Evolutionary conservation across 2,113 vertebrate species (phyloP), one percentile per base, ranked within the genome.

Genomic region (Lycaon pictus): DNA sequence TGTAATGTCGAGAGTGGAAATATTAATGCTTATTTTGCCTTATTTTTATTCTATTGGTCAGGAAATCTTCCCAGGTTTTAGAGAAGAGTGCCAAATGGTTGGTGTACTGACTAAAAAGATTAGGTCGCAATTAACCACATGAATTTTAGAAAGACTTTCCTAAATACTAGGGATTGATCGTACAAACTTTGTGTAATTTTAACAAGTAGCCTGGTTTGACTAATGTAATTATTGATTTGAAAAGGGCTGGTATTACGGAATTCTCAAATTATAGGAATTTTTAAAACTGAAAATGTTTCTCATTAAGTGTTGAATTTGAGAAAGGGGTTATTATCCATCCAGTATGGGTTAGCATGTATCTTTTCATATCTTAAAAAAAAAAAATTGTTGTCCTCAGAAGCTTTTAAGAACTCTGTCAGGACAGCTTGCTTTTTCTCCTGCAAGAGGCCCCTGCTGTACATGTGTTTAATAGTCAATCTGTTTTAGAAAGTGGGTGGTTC

Each of bases 391-490:
- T 92, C 93, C 92, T 96, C 48, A 83, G 93, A 90, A 88, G 94
- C 87, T 90, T 96, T 95, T 90, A 85, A 92, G 95, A 74, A 90
- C 95, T 97, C 90, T 93, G 92, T 74, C 71, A 96, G 97, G 96
- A 97, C 97, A 97, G 93, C 94, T 97, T 98, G 96, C 96, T 35
- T 97, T 95, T 96, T 91, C 86, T 87, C 77, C 60, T 93, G 83
- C 48, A 80, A 80, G 93, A 71, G 96, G 77, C 90, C 90, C 90
- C 90, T 97, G 95, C 92, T 96, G 97, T 98, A 63, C 96, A 93
- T 97, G 97, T 97, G 97, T 88, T 97, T 92, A 92, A 93, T 55
- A 96, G 93, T 96, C 98, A 96, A 86, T 97, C 97, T 98, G 98
- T 90, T 85, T 95, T 95, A 86, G 74, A 89, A 96, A 97, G 97